Evolutionary conservation across 1,140 invertebrate genomes (phyloP), one percentile per base, ranked within the genome.

Genomic region (Hylaeus anthracinus): DNA sequence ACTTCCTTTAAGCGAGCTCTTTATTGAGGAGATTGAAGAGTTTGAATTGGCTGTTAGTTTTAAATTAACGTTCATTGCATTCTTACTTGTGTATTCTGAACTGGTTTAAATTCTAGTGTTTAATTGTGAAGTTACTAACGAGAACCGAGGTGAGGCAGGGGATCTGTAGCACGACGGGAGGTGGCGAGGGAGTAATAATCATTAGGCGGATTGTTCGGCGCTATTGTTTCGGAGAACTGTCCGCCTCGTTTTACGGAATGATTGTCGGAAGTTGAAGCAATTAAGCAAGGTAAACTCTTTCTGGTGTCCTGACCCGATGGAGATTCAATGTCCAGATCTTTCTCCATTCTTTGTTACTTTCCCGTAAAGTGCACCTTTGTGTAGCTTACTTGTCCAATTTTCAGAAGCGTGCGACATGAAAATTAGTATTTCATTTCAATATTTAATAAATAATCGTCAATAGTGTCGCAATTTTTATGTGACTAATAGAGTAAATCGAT

Each of bases 241-340:
- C 39, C 9, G 12, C n/a, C 56, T 37, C 51, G 3, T 43, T 41
- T 12, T 39, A 9, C 4, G 39, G 39, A 43, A 43, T 71, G 53
- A 56, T 71, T 71, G 56, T 56, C 53, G 12, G 53, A 56, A 71
- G 69, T 53, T 70, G 67, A 70, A 56, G 67, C 5, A 41, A 56
- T 70, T 70, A 41, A 14, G 5, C 4, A 12, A 39, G 1, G 14
- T 8, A 6, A 71, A 43, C 10, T 43, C 12, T 71, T 43, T 70
- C 48, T 55, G 67, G 41, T 14, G 37, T 15, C 37, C 5, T 26
- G 12, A 37, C 39, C 56, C 39, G 39, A 39, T 41, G 37, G 12
- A 41, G 51, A 56, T 55, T 55, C 67, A 55, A 55, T 41, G 37
- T 70, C 6, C n/a, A 14, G 53, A 3, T 51, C 8, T 26, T 67